A percentile compares a stretch with the other conserved stretches of the same genome.
phyloP scores from a whole-genome alignment of 1,140 invertebrate genomes.

The Schlechtendalia chinensis region DNA sequence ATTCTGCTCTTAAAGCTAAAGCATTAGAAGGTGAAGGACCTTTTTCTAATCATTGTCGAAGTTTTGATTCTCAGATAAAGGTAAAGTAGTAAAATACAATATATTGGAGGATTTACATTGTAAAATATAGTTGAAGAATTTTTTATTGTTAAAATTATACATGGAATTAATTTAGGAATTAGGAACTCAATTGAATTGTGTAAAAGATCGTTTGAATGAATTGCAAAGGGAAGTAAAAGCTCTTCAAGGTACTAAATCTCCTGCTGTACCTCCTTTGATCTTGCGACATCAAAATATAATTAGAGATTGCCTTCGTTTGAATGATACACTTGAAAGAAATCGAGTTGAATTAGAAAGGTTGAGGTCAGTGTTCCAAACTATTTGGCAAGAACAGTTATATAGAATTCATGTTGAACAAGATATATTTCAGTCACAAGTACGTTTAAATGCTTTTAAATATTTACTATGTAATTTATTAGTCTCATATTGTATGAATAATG shows the following conservation, averaged over 20 bases:
- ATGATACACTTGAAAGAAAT: conserved; percentile 66
- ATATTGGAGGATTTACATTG: neutral
- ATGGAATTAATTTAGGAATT: conserved; percentile 58
- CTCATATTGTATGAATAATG: neutral
- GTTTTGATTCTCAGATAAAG: conserved; percentile 65
- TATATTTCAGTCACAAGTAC: conserved; percentile 65
- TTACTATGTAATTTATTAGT: neutral
- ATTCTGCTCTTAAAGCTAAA: conserved; percentile 57
- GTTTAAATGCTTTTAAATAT: conserved; percentile 17
- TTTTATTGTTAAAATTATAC: neutral
- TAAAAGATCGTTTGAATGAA: conserved; percentile 66
- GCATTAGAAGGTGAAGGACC: conserved; percentile 61
- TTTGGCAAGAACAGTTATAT: conserved; percentile 71
- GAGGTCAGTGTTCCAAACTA: conserved; percentile 63
- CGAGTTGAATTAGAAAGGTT: conserved; percentile 66
- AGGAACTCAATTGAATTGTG: conserved; percentile 63
- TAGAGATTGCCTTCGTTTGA: conserved; percentile 64
- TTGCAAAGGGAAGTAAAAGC: conserved; percentile 64
- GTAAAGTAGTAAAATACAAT: conserved; percentile 53
- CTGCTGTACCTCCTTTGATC: conserved; percentile 62
- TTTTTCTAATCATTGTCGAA: conserved; percentile 66
- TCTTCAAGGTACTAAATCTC: conserved; percentile 58
- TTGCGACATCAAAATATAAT: conserved; percentile 63
- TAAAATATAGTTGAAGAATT: neutral
- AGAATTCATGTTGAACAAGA: conserved; percentile 69